Base-by-base conservation (phyloP, 2,113 vertebrate genomes). In the Oxyura jamaicensis region DNA sequence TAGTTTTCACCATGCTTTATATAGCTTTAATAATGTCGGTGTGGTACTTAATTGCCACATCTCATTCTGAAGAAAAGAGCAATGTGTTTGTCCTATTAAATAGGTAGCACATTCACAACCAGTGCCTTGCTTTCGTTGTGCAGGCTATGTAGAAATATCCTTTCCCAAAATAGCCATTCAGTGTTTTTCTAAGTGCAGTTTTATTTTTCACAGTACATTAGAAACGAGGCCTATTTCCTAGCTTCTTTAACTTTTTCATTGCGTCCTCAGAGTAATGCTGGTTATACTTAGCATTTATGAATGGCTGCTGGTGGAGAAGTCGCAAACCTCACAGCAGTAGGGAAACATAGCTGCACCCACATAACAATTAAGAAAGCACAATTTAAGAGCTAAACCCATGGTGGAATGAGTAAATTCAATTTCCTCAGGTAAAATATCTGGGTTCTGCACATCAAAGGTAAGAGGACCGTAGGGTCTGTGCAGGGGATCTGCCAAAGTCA, bases 261-360 rank as follows among this genome's bases (percentile, higher is more conserved):
- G 46, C 35, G 28, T 71, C 35, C 31, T 20, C 79, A 58, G 29
- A 46, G 58, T 48, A 62, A 36, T 22, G 33, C 13, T 62, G 35
- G 46, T 90, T 81, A n/a, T 88, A 8, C 33, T 86, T 83, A 42
- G 25, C 15, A 1, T 50, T 86, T 83, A 19, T 42, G 50, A 68
- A 36, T 11, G 41, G 59, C 46, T 66, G 7, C 25, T 10, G 13
- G 15, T 35, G 33, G 29, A 59, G 46, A 42, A 39, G 31, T 48
- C 56, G 52, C 65, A 39, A 29, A 20, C 59, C 35, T 95, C 21
- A 16, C 31, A 82, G 71, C 53, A 50, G 62, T 66, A 48, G 12
- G 0, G 0, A 60, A 90, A 33, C 1, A 1, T 29, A 35, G 26
- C 44, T 91, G 58, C 11, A 36, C 33, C 23, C 52, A 52, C 15